phyloP scores from a whole-genome alignment of 2,113 vertebrate species.

The Ascaphus truei region DNA sequence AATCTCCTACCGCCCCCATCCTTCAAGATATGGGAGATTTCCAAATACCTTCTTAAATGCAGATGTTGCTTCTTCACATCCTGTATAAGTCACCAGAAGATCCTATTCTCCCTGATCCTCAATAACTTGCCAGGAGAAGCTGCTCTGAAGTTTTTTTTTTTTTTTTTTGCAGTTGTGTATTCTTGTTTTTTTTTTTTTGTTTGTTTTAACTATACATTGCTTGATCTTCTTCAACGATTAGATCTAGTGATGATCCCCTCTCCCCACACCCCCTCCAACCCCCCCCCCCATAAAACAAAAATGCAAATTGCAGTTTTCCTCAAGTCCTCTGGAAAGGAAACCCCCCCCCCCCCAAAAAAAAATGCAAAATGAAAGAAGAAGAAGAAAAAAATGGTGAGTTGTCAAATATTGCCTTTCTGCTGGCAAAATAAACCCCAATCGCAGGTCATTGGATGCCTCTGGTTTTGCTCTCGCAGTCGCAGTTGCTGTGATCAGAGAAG shows the following conservation, averaged over 20 bases:
- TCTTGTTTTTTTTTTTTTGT: slow-evolving; percentile 13
- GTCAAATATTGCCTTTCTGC: slow-evolving; percentile 59
- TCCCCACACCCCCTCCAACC: no score
- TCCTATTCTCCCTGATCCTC: slow-evolving; percentile 38
- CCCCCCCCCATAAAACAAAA: no score
- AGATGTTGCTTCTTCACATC: slow-evolving; percentile 52
- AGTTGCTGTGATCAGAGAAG: slow-evolving; percentile 52
- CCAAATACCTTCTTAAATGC: slow-evolving; percentile 58
- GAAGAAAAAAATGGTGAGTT: slow-evolving; percentile 75
- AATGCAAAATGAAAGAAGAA: slow-evolving; percentile 36
- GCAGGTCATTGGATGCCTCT: slow-evolving; percentile 50
- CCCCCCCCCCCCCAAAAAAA: background rate
- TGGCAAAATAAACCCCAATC: slow-evolving; percentile 65
- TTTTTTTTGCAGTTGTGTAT: background rate
- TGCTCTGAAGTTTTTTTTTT: slow-evolving; percentile 45
- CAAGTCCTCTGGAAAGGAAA: slow-evolving; percentile 48
- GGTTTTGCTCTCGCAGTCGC: slow-evolving; percentile 52
- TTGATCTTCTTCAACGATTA: background rate
- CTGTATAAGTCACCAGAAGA: slow-evolving; percentile 50
- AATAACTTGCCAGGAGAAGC: slow-evolving; percentile 51
- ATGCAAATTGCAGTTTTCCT: slow-evolving; percentile 7
- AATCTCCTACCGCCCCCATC: slow-evolving; percentile 48
- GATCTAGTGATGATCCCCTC: no score
- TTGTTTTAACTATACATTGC: slow-evolving; percentile 45
- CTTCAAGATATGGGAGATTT: slow-evolving; percentile 55